Conservation (phyloP, 2,888 invertebrate species). For the Scaeva pyrastri region DNA sequence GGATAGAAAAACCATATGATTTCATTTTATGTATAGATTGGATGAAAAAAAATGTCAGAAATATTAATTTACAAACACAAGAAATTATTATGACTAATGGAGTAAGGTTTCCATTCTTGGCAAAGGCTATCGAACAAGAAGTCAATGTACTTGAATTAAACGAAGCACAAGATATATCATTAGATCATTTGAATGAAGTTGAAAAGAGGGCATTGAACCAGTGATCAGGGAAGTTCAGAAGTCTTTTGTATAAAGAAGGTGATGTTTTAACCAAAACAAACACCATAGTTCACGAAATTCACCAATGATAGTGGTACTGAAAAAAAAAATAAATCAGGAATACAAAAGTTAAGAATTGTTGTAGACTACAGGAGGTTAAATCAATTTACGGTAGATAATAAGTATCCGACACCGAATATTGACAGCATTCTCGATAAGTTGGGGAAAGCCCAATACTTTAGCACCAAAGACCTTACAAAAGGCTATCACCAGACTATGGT, state of each 20-base stretch:
- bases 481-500: too few species aligned
- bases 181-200: slow-evolving; percentile 34
- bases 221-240: neutral
- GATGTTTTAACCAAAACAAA: neutral
- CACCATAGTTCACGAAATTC: neutral
- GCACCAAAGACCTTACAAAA: too few species aligned
- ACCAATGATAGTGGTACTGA: too few species aligned
- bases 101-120: slow-evolving; percentile 9
- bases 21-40: neutral
- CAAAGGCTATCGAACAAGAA: slow-evolving; percentile 1
- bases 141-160: slow-evolving; percentile 52
- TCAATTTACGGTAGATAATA: too few species aligned
- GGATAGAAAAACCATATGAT: too few species aligned
- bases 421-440: too few species aligned
- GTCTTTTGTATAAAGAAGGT: neutral
- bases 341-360: too few species aligned
- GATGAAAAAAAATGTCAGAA: neutral
- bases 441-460: too few species aligned
- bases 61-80: neutral
- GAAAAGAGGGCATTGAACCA: neutral
- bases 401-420: too few species aligned
- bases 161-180: slow-evolving; percentile 39
- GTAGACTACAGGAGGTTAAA: too few species aligned
- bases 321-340: too few species aligned
- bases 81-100: neutral